Evolutionary conservation across 2,888 invertebrate genomes (phyloP).

Genomic region (Biston stratarius): DNA sequence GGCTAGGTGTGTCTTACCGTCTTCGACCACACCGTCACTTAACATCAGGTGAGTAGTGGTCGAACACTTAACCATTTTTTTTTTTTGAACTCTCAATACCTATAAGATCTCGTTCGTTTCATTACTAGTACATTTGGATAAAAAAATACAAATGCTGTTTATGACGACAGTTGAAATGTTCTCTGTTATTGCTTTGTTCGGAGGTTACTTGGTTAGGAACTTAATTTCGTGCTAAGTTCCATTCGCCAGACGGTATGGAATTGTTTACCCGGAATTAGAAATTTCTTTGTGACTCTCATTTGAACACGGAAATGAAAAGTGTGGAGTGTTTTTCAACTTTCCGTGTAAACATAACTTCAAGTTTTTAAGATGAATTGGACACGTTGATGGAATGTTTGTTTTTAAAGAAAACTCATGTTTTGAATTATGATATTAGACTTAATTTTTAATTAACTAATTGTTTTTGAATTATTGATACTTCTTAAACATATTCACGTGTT

Average conservation of each 20-base stretch:
- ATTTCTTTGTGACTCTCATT: constrained; percentile 7
- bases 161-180: no score
- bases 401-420: not conserved
- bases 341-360: constrained; percentile 15
- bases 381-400: not conserved
- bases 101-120: no score
- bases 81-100: no score
- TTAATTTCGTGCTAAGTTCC: not conserved
- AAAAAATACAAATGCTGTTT: no score
- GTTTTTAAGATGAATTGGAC: not conserved
- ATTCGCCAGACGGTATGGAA: constrained; percentile 1
- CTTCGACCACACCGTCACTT: no score
- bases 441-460: not conserved
- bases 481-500: no score
- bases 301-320: constrained; percentile 18
- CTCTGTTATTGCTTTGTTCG: not conserved
- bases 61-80: no score
- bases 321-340: constrained; percentile 11
- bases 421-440: not conserved
- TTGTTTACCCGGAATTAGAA: constrained; percentile 15
- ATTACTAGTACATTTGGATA: no score
- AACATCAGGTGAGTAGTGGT: no score
- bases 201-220: not conserved
- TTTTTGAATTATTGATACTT: not conserved
- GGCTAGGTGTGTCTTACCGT: no score